Evolutionary conservation across 2,113 vertebrate species (phyloP), one percentile per base, ranked within the genome.

Genomic region (Lucifuga dentata): DNA sequence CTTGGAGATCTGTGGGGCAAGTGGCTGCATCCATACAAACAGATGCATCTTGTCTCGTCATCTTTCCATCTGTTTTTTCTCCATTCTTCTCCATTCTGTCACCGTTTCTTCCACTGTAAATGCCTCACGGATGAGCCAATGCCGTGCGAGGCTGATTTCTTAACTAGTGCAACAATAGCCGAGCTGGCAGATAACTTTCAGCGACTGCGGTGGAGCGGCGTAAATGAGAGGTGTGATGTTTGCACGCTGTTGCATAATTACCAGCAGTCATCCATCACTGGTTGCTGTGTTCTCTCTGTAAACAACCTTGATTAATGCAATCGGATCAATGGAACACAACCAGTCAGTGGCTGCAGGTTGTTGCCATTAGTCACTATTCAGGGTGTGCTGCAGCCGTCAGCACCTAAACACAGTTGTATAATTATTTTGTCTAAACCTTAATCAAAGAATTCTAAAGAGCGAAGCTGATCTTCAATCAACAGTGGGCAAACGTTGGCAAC

Each of bases 271-370:
- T 78, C 81, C 72, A 73, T 86, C 86, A 84, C 20, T 36, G 66
- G 79, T 12, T 3, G 53, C 56, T 71, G 62, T 60, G 81, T 57
- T 79, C 56, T 45, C 49, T 57, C 12, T 69, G 71, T 81, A 87
- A 83, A 85, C 78, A 86, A 58, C 73, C 73, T 79, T 79, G 76
- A 88, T 86, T 83, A 79, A 87, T 84, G 57, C 72, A 72, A 81
- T 65, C n/a, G 51, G 77, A 88, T 88, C 81, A 72, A 86, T 82
- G 68, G 16, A 76, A 79, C 68, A 67, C 78, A 68, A 80, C 20
- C 57, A 59, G 73, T 65, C 80, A 69, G 20, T 74, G 62, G 72
- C 59, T 73, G 73, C 65, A 19, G 60, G 72, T 66, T 74, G 65
- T 32, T 73, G 61, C 77, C 79, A 76, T 80, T 76, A 71, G 63